Conservation (phyloP, 2,888 invertebrate species). For the Cheilosia pagana region DNA sequence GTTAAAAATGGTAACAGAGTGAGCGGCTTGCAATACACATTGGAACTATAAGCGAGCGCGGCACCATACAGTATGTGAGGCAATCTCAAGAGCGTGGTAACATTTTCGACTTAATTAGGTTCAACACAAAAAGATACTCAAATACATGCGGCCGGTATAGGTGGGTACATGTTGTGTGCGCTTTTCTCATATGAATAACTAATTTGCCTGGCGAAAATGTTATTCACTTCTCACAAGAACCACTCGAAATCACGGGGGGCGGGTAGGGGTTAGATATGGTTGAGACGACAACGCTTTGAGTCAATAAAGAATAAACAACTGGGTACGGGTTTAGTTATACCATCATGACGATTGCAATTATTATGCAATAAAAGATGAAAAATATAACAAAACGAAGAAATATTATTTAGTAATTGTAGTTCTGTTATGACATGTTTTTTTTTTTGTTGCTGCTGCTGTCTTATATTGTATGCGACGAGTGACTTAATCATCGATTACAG, state of each 20-base stretch:
- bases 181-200: constrained; percentile 33
- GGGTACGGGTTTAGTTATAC: not conserved
- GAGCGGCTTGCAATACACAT: constrained; percentile 23
- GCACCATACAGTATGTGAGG: constrained; percentile 46
- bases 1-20: constrained; percentile 47
- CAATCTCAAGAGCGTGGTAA: constrained; percentile 74
- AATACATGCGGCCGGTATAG: not conserved
- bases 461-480: constrained; percentile 39
- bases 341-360: constrained; percentile 39
- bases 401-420: constrained; percentile 61
- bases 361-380: constrained; percentile 54
- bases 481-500: constrained; percentile 60
- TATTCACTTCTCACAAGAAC: constrained; percentile 56
- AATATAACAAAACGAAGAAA: constrained; percentile 7
- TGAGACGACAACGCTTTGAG: constrained; percentile 9
- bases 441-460: not conserved
- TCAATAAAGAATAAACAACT: constrained; percentile 33
- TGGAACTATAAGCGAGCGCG: not conserved
- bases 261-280: not conserved
- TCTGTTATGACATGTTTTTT: constrained; percentile 14
- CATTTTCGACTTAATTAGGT: constrained; percentile 68
- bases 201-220: constrained; percentile 37
- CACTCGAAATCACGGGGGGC: constrained; percentile 33
- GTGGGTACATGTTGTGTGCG: constrained; percentile 21
- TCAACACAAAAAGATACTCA: constrained; percentile 39